These are phyloP conservation scores for Enteromius afrohamiltoni DNA, from an alignment of 2,797 vertebrate genomes.

Conservation along the genomic window DNA sequence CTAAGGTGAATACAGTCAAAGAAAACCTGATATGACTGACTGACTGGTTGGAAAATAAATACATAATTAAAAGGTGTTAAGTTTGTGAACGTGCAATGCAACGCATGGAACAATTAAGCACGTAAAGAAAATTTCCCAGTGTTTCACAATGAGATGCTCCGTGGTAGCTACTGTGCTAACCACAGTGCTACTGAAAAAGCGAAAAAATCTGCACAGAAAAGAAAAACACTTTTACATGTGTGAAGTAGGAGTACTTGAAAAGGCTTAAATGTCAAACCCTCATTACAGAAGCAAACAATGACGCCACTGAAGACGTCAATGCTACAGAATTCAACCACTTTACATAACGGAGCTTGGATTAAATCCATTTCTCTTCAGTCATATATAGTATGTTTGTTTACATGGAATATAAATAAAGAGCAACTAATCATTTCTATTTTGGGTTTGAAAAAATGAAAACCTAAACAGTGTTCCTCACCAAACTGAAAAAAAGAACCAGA, in stretches of 20 bases:
- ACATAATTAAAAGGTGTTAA: not conserved
- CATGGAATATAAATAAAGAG: not conserved
- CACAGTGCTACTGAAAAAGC: not conserved
- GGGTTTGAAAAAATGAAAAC: not conserved
- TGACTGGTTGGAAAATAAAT: not conserved
- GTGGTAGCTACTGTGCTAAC: not conserved
- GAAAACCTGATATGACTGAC: not conserved
- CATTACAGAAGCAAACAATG: conserved; percentile 9
- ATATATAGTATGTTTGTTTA: not conserved
- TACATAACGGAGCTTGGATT: not conserved
- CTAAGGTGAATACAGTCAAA: not conserved
- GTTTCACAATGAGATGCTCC: not conserved
- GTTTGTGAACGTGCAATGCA: not conserved
- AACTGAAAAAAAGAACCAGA: not conserved
- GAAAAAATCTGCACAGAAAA: not conserved
- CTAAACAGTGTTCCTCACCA: not conserved
- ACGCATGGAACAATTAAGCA: not conserved
- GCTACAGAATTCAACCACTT: not conserved
- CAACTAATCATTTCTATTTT: not conserved
- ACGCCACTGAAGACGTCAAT: not conserved
- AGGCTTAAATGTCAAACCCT: not conserved
- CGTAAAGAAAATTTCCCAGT: not conserved
- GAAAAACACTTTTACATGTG: not conserved
- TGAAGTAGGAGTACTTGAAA: not conserved
- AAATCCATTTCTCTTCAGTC: not conserved